phyloP scores from a whole-genome alignment of 2,888 invertebrate species.

The Crematogaster levior region DNA sequence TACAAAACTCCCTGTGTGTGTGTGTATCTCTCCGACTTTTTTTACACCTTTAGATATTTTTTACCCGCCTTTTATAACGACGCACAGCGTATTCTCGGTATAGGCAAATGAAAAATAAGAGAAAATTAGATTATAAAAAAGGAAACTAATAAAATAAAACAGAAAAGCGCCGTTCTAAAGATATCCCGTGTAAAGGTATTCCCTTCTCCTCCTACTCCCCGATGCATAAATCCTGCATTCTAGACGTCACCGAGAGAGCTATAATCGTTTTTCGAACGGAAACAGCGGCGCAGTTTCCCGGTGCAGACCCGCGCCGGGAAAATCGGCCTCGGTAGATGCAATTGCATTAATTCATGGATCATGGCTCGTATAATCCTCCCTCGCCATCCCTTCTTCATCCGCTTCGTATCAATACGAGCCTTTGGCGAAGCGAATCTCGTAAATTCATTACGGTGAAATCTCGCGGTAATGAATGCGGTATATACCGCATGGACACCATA shows the following conservation, averaged over 20 bases:
- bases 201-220: too few species aligned
- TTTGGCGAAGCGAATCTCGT: conserved; percentile 14
- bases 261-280: not conserved
- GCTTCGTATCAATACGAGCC: not conserved
- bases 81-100: not conserved
- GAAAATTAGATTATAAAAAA: not conserved
- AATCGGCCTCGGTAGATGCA: conserved; percentile 33
- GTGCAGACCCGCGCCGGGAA: not conserved
- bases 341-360: conserved; percentile 41
- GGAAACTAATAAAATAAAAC: not conserved
- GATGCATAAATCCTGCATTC: conserved; percentile 3
- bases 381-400: not conserved
- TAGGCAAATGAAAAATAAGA: conserved; percentile 21
- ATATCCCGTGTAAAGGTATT: conserved; percentile 41
- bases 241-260: not conserved
- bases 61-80: conserved; percentile 10
- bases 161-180: conserved; percentile 27
- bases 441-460: conserved; percentile 47
- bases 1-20: not conserved
- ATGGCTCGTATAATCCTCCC: conserved; percentile 30
- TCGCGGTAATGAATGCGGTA: too few species aligned
- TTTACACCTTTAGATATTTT: conserved; percentile 5
- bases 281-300: conserved; percentile 11
- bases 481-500: not conserved
- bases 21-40: not conserved